Evolutionary conservation across 2,113 vertebrate species (phyloP).

Genomic region (Synchiropus splendidus): DNA sequence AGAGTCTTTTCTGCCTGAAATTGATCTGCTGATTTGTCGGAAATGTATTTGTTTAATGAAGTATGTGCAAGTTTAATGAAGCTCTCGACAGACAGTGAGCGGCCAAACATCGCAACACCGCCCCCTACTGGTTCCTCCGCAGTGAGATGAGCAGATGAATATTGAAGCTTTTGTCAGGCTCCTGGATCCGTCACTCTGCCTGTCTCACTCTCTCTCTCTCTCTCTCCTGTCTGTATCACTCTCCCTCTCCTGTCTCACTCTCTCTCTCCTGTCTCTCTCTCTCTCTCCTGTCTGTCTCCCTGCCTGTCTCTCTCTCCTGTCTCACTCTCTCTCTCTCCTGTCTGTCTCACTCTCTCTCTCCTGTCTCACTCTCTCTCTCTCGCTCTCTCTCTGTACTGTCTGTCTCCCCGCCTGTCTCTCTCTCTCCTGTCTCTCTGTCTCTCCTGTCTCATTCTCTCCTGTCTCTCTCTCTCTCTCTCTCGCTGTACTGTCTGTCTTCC

Average conservation of each 20-base stretch:
- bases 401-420: not conserved
- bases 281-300: conserved; percentile 8
- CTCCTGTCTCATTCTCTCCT: conserved; percentile 5
- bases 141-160: conserved; percentile 58
- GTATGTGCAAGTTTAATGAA: conserved; percentile 6
- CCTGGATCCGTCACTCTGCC: conserved; percentile 2
- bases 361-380: conserved; percentile 1
- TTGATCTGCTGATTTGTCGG: too few species aligned
- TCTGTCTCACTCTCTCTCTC: conserved; percentile 1
- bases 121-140: conserved; percentile 77
- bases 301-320: conserved; percentile 1
- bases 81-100: conserved; percentile 10
- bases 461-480: conserved; percentile 1
- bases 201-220: conserved; percentile 1
- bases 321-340: conserved; percentile 3
- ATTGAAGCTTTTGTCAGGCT: conserved; percentile 18
- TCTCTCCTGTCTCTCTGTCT: conserved; percentile 1
- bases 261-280: conserved; percentile 2
- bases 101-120: conserved; percentile 73
- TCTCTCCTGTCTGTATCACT: too few species aligned
- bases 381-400: too few species aligned
- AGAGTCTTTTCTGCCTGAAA: too few species aligned
- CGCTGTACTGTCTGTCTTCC: too few species aligned
- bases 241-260: too few species aligned
- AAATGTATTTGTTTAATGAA: not conserved